Percentiles rank a stretch among this genome's conserved stretches.
These are phyloP conservation scores for Drosophila greeni DNA, from an alignment of 2,888 invertebrate genomes.

Conservation along the genomic window DNA sequence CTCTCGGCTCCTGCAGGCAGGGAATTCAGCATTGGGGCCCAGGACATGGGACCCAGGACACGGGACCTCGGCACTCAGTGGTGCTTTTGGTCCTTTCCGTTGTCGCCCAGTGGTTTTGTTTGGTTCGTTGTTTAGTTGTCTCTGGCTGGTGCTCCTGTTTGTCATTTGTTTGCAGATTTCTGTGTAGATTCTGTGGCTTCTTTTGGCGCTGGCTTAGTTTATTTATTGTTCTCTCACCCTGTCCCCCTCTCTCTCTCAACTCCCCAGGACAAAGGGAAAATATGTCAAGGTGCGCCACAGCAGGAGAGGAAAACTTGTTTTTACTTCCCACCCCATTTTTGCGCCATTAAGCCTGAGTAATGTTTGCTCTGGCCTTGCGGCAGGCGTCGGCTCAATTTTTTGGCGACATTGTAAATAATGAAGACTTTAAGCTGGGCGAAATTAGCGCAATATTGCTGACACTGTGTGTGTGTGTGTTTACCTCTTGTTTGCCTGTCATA, in stretches of 20 bases:
- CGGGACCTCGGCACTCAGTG: slow-evolving; percentile 16
- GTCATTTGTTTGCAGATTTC: slow-evolving; percentile 74
- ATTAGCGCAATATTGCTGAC: slow-evolving; percentile 60
- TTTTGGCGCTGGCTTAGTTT: slow-evolving; percentile 72
- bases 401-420: slow-evolving; percentile 68
- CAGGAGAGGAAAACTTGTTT: slow-evolving; percentile 42
- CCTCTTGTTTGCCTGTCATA: slow-evolving; percentile 53
- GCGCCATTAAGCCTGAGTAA: slow-evolving; percentile 64
- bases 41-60: slow-evolving; percentile 8
- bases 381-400: slow-evolving; percentile 65
- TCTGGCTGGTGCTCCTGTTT: slow-evolving; percentile 64
- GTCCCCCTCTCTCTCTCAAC: not conserved
- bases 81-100: slow-evolving; percentile 41
- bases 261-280: slow-evolving; percentile 31
- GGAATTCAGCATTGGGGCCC: slow-evolving; percentile 7
- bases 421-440: slow-evolving; percentile 72
- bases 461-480: not conserved
- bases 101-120: slow-evolving; percentile 57
- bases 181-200: slow-evolving; percentile 73
- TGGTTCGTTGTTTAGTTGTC: slow-evolving; percentile 58
- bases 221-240: slow-evolving; percentile 61
- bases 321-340: slow-evolving; percentile 18
- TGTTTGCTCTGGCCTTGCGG: slow-evolving; percentile 61
- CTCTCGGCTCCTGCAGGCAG: slow-evolving; percentile 10
- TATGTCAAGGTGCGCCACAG: slow-evolving; percentile 67